These are phyloP conservation scores for Parazoanthus darwini DNA, from an alignment of 92 coral and sea anemone species.

Conservation along the genomic window DNA sequence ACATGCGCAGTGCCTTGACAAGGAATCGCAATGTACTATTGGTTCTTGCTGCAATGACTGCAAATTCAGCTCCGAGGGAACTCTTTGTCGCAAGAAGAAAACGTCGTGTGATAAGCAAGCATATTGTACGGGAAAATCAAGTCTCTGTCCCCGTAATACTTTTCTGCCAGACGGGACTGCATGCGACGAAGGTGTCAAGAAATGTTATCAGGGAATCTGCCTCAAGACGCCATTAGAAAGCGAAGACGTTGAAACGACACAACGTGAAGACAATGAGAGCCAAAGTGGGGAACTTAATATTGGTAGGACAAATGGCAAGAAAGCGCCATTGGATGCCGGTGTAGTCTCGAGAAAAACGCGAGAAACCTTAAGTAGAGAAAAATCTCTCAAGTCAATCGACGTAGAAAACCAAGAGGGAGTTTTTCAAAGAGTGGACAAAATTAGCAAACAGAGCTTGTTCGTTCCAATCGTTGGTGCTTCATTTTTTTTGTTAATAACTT, in stretches of 20 bases:
- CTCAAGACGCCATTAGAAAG: not conserved
- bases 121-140: constrained; percentile 50
- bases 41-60: constrained; percentile 49
- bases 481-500: not conserved
- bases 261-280: not conserved
- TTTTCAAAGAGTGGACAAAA: not conserved
- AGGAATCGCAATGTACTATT: constrained; percentile 13
- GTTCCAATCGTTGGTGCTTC: not conserved
- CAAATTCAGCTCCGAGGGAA: constrained; percentile 24
- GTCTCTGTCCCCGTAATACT: constrained; percentile 35
- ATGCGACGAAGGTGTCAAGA: constrained; percentile 1
- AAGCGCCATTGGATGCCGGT: not conserved
- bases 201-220: constrained; percentile 45
- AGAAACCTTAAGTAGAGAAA: not conserved
- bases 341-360: not conserved
- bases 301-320: not conserved
- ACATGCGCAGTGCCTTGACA: not conserved
- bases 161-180: constrained; percentile 31
- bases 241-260: not conserved
- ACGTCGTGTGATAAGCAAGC: constrained; percentile 51
- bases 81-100: constrained; percentile 42
- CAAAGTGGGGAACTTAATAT: not conserved
- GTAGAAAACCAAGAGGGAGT: not conserved
- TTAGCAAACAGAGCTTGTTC: not conserved
- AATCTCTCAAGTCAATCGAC: not conserved